Evolutionary conservation across 2,888 invertebrate species (phyloP), one percentile per base, ranked within the genome.

Genomic region (Tetramorium bicarinatum): DNA sequence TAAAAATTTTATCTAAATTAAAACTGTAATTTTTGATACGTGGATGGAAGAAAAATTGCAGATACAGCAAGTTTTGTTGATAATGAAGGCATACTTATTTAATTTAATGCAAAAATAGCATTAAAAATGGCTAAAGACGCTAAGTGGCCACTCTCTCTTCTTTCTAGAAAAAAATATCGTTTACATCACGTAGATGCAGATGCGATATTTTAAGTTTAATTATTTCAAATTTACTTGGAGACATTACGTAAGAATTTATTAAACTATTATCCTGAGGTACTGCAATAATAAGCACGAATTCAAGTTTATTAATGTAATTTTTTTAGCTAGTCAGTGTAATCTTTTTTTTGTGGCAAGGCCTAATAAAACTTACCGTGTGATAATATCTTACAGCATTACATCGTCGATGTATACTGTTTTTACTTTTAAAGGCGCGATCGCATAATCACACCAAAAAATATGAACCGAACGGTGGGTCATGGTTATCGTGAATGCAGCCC

Each of bases 401-500:
- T 1, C 0, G 18, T 54, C n/a, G 25, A 18, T 41, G 13, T 77
- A 41, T 44, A 34, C 4, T 9, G 6, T 62, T 62, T 75, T 8
- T 34, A 34, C 34, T 34, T 25, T 52, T 25, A 25, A 52, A 64
- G 11, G 7, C 13, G 18, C 9, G 38, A 8, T 49, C 8, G 11
- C 18, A 34, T 66, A 76, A 76, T 66, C 25, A 44, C 38, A 25
- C 9, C 0, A 6, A 72, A 38, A 66, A 38, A 76, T 66, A 52
- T 25, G 25, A 76, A 66, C 18, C 18, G 11, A 25, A 15, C 44
- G 59, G 18, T 38, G 21, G 49, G 25, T 66, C 49, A 52, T 67
- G 76, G 52, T 76, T 76, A 66, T 76, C 52, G 49, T 25, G 18
- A 49, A 25, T 18, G 75, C 62, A 75, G 15, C 21, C 21, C 47